These are phyloP conservation scores for Sicus ferrugineus DNA, from an alignment of 2,888 invertebrate genomes.

Conservation along the genomic window DNA sequence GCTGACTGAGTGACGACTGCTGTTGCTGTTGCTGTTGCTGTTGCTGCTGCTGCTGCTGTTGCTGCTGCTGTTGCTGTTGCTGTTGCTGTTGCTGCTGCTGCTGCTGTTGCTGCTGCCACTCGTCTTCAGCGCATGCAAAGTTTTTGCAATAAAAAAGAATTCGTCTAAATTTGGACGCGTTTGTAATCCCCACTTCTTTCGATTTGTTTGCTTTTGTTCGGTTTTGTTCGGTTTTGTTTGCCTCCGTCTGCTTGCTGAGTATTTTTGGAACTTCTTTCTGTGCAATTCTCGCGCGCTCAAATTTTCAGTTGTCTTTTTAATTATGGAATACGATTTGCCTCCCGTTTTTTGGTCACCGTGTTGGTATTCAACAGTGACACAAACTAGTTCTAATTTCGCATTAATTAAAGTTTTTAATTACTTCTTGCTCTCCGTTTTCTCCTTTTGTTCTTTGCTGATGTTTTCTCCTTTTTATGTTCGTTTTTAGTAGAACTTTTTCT, in stretches of 20 bases:
- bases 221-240: conserved; percentile 47
- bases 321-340: conserved; percentile 23
- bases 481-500: no score
- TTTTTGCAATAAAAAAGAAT: conserved; percentile 14
- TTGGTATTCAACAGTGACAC: conserved; percentile 15
- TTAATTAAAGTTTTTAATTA: background rate
- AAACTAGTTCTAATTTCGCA: conserved; percentile 7
- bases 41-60: no score
- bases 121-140: conserved; percentile 24
- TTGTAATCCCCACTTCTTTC: background rate
- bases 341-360: background rate
- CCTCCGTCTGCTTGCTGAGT: conserved; percentile 42
- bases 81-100: conserved; percentile 29
- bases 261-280: conserved; percentile 40
- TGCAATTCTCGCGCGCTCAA: conserved; percentile 32
- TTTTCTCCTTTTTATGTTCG: background rate
- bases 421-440: background rate
- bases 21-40: background rate
- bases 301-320: conserved; percentile 15
- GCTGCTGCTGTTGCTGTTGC: background rate
- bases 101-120: conserved; percentile 38
- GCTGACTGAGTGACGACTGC: conserved; percentile 10
- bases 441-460: background rate
- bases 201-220: conserved; percentile 3
- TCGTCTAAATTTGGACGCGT: conserved; percentile 47